Evolutionary conservation across 1,140 invertebrate species (phyloP), one percentile per base, ranked within the genome.

Genomic region (Tetragonula clypearis): DNA sequence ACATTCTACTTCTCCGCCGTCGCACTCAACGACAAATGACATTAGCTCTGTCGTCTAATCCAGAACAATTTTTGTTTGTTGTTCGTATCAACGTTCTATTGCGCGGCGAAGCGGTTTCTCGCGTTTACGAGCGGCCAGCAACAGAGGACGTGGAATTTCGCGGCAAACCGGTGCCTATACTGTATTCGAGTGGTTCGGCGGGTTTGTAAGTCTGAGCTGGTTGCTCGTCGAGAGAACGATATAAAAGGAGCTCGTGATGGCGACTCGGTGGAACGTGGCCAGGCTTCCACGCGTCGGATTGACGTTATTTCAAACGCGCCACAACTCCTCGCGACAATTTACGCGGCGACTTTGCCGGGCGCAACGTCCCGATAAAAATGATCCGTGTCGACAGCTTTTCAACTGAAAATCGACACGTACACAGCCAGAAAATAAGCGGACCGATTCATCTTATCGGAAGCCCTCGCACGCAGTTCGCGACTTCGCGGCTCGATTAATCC

Each of bases 221-320:
- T 56, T 60, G 58, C 66, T 76, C 30, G 21, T 74, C 60, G 62
- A 21, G 62, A 49, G 53, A 23, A 60, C 62, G 81, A 83, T 77
- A 83, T 77, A 83, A 83, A 77, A 83, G 65, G 73, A 68, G 53
- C 53, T 49, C 62, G 11, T 14, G 73, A 30, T 15, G 15, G 11
- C 79, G 68, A 69, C 69, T 35, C 60, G 53, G 9, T 35, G 49
- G 53, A 77, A 82, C 81, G 81, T 82, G 81, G 81, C 56, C 82
- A 58, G 35, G 82, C 74, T 78, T 58, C 65, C 65, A n/a, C 30
- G 74, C n/a, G 17, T 58, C 65, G 74, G 74, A 83, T 78, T 83
- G 74, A 55, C 82, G 82, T 83, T 83, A 83, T 68, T 83, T 69
- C 53, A 30, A 83, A 83, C 62, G 60, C 15, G 35, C 65, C 82